Evolutionary conservation across 2,797 vertebrate genomes (phyloP).

Genomic region (Fistularia commersonii): DNA sequence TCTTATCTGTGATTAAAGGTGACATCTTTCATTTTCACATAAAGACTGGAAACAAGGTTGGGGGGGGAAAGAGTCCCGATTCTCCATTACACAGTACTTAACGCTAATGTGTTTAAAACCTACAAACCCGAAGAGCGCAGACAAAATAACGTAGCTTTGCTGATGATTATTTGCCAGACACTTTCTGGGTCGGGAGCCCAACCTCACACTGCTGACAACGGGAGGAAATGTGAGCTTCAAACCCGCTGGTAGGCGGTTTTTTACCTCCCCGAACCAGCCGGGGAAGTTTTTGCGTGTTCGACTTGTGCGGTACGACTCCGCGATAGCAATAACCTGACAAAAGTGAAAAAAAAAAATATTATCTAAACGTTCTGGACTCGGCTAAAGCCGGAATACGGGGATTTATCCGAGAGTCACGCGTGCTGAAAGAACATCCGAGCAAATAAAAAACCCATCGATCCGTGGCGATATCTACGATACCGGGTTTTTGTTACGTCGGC

Average conservation of each 20-base stretch:
- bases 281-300: no score
- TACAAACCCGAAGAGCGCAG: neutral
- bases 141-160: neutral
- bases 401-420: no score
- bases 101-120: neutral
- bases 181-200: neutral
- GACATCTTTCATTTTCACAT: neutral
- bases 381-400: no score
- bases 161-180: no score
- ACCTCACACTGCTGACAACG: neutral
- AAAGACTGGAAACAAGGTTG: neutral
- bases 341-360: no score
- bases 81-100: no score
- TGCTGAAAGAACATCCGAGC: constrained; percentile 16
- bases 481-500: constrained; percentile 23
- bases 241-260: neutral
- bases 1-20: neutral
- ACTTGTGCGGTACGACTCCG: no score
- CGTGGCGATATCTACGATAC: constrained; percentile 23
- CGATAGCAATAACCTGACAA: no score
- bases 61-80: no score
- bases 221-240: neutral
- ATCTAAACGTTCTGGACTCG: no score
- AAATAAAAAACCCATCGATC: constrained; percentile 45
- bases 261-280: no score